phyloP scores from a whole-genome alignment of 2,888 invertebrate species.

The Synergus laeviventris region DNA sequence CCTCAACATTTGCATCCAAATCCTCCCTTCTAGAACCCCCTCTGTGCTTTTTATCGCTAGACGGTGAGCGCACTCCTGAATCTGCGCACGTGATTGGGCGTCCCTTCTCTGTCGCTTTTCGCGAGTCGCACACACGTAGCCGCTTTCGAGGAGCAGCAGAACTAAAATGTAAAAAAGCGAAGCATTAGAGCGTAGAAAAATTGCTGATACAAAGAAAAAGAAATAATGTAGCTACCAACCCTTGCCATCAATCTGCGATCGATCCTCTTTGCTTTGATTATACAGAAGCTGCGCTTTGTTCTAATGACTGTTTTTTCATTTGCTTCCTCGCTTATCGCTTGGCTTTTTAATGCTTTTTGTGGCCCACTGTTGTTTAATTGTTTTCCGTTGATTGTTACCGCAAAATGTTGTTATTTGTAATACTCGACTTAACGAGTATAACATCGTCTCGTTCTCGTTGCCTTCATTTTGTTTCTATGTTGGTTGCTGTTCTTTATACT shows the following conservation, averaged over 20 bases:
- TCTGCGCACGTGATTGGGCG: slow-evolving; percentile 75
- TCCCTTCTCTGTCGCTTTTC: slow-evolving; percentile 75
- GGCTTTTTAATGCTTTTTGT: slow-evolving; percentile 53
- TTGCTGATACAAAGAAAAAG: slow-evolving; percentile 12
- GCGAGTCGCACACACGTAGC: slow-evolving; percentile 64
- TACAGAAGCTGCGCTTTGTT: slow-evolving; percentile 42
- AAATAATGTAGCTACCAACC: slow-evolving; percentile 17
- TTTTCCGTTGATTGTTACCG: slow-evolving; percentile 41
- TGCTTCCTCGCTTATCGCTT: slow-evolving; percentile 51
- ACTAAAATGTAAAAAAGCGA: slow-evolving; percentile 36
- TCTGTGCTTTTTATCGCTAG: slow-evolving; percentile 67
- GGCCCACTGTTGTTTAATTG: slow-evolving; percentile 44
- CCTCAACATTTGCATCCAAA: not conserved
- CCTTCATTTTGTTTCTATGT: slow-evolving; percentile 20
- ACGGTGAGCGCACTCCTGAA: slow-evolving; percentile 67
- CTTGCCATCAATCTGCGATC: slow-evolving; percentile 42
- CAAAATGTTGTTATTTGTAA: slow-evolving; percentile 26
- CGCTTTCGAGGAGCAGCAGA: slow-evolving; percentile 45
- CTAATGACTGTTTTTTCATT: slow-evolving; percentile 44
- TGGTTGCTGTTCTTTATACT: slow-evolving; percentile 34
- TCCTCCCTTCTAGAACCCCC: slow-evolving; percentile 51
- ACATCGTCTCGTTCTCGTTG: slow-evolving; percentile 38
- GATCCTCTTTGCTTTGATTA: slow-evolving; percentile 42
- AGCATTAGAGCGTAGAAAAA: slow-evolving; percentile 31
- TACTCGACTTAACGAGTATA: slow-evolving; percentile 1